Percentiles rank a stretch among this genome's conserved stretches.
Conservation (phyloP, 2,888 invertebrate species). For the Microchrysa polita region DNA sequence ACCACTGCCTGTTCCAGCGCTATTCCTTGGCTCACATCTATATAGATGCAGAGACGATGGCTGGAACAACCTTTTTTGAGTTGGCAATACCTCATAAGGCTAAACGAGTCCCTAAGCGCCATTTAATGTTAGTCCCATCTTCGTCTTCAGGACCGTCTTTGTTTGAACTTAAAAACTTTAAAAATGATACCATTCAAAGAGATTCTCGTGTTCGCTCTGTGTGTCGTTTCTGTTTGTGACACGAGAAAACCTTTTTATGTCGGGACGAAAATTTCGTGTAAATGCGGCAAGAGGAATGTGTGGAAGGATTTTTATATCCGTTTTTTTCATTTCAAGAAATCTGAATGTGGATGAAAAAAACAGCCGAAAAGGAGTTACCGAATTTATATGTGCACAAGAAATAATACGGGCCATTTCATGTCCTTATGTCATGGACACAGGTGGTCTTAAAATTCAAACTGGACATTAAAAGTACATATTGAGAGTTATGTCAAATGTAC, state of each 20-base stretch:
- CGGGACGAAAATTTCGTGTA: neutral
- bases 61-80: conserved; percentile 3
- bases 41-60: conserved; percentile 7
- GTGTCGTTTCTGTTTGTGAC: conserved; percentile 8
- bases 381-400: conserved; percentile 36
- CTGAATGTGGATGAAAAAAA: conserved; percentile 28
- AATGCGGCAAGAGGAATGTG: conserved; percentile 16
- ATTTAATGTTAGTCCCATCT: conserved; percentile 22
- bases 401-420: conserved; percentile 40
- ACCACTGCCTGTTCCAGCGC: conserved; percentile 30
- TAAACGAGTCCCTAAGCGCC: conserved; percentile 44
- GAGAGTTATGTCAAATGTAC: neutral
- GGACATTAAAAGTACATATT: neutral
- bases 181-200: conserved; percentile 15
- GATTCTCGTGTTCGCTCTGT: neutral
- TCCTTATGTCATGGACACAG: conserved; percentile 37
- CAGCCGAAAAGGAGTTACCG: conserved; percentile 6
- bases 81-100: conserved; percentile 34
- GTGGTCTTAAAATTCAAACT: conserved; percentile 20
- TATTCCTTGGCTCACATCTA: neutral
- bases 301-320: neutral
- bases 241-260: conserved; percentile 3
- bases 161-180: conserved; percentile 37
- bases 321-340: conserved; percentile 12
- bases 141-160: neutral